Evolutionary conservation across 2,888 invertebrate genomes (phyloP).

Genomic region (Acanthosoma haemorrhoidale): DNA sequence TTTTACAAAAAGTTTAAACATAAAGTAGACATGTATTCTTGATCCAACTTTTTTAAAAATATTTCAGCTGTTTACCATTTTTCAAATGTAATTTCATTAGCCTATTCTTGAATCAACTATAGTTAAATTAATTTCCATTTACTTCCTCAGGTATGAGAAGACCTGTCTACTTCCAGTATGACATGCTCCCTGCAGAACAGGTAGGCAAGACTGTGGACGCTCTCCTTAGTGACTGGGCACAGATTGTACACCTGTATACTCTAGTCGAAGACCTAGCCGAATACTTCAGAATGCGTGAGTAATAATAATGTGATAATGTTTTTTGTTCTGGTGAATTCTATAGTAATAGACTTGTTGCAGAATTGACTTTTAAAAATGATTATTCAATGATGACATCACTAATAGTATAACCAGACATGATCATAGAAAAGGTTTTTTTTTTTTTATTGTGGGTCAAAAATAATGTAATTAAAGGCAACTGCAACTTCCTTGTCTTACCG

Average conservation of each 20-base stretch:
- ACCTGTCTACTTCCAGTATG: constrained; percentile 85
- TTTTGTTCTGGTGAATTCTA: too few relatives aligned
- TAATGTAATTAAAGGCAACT: too few relatives aligned
- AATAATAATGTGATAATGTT: too few relatives aligned
- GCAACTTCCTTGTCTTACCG: too few relatives aligned
- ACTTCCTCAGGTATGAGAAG: constrained; percentile 62
- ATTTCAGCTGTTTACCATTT: neutral
- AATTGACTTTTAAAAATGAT: too few relatives aligned
- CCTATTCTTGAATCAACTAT: too few relatives aligned
- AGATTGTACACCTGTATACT: constrained; percentile 83
- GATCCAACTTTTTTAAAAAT: neutral
- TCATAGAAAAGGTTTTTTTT: too few relatives aligned
- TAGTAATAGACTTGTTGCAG: too few relatives aligned
- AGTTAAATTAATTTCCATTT: constrained; percentile 3
- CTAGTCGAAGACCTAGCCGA: constrained; percentile 78
- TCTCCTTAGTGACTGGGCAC: constrained; percentile 85
- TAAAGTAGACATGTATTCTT: neutral
- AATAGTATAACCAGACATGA: too few relatives aligned
- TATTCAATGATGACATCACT: too few relatives aligned
- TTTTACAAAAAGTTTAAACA: neutral
- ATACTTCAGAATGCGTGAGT: constrained; percentile 63
- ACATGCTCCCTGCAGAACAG: constrained; percentile 78
- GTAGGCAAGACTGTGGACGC: constrained; percentile 75
- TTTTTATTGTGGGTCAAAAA: too few relatives aligned
- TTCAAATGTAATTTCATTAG: neutral